Evolutionary conservation across 2,113 vertebrate species (phyloP).

Genomic region (Sceloporus tristichus): DNA sequence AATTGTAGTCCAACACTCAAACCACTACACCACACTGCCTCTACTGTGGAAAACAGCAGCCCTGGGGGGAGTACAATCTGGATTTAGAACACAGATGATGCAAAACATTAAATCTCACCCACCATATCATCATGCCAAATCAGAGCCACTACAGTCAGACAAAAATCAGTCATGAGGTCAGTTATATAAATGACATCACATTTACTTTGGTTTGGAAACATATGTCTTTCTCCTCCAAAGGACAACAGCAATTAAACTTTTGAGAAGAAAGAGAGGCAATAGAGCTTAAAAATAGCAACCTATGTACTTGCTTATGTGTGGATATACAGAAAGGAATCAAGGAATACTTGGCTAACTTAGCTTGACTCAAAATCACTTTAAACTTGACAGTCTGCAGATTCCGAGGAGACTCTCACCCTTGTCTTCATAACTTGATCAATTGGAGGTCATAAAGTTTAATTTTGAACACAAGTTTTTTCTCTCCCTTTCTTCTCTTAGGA

Average conservation of each 20-base stretch:
- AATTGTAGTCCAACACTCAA: no score
- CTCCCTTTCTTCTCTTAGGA: background rate
- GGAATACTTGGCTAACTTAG: background rate
- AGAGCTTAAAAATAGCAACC: no score
- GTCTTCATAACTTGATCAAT: background rate
- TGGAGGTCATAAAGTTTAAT: background rate
- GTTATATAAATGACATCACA: background rate
- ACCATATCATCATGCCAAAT: background rate
- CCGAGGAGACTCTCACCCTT: background rate
- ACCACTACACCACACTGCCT: no score
- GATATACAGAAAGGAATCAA: background rate
- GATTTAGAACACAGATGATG: background rate
- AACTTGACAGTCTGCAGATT: background rate
- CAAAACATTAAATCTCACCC: background rate
- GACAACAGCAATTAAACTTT: no score
- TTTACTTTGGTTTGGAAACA: background rate
- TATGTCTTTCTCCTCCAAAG: no score
- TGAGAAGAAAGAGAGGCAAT: no score
- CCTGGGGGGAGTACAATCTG: background rate
- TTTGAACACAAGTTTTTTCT: background rate
- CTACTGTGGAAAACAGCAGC: background rate
- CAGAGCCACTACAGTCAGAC: background rate
- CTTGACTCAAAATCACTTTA: background rate
- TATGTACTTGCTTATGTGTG: no score
- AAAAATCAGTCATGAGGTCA: background rate